A percentile compares a stretch with the other conserved stretches of the same genome.
Conservation (phyloP, 1,140 invertebrate genomes). For the Dolichoris vasculosae region DNA sequence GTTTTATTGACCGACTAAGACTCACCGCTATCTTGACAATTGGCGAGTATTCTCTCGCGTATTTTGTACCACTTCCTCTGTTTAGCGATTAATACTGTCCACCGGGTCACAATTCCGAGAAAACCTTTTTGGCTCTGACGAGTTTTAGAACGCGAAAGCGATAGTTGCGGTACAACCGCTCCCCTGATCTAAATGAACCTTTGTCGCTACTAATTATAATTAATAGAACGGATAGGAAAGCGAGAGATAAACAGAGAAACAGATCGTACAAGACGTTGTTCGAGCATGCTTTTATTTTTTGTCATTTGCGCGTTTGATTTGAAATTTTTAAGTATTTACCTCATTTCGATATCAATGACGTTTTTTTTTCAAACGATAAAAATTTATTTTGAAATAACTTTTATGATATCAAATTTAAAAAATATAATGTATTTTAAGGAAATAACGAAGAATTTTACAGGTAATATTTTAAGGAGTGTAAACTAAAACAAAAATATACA, state of each 20-base stretch:
- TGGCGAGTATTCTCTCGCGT: neutral
- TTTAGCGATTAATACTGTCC: neutral
- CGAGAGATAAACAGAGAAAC: neutral
- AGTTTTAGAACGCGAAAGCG: neutral
- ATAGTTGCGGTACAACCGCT: neutral
- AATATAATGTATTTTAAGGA: too few species aligned
- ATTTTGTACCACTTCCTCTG: neutral
- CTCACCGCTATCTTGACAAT: constrained; percentile 10
- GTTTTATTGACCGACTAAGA: neutral
- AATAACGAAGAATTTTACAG: too few species aligned
- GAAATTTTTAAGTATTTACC: too few species aligned
- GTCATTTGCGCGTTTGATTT: too few species aligned
- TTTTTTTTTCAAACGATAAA: too few species aligned
- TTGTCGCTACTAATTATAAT: constrained; percentile 41
- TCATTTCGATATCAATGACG: too few species aligned
- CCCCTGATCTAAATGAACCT: neutral
- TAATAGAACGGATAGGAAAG: neutral
- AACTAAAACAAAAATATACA: too few species aligned
- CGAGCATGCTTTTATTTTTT: too few species aligned
- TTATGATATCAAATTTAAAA: too few species aligned
- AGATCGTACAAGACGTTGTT: neutral
- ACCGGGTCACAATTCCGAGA: neutral
- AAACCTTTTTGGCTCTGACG: constrained; percentile 22
- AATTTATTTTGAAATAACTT: too few species aligned
- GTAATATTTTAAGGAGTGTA: too few species aligned